These are phyloP conservation scores for Agrotis ipsilon DNA, from an alignment of 2,888 invertebrate genomes.

Conservation along the genomic window DNA sequence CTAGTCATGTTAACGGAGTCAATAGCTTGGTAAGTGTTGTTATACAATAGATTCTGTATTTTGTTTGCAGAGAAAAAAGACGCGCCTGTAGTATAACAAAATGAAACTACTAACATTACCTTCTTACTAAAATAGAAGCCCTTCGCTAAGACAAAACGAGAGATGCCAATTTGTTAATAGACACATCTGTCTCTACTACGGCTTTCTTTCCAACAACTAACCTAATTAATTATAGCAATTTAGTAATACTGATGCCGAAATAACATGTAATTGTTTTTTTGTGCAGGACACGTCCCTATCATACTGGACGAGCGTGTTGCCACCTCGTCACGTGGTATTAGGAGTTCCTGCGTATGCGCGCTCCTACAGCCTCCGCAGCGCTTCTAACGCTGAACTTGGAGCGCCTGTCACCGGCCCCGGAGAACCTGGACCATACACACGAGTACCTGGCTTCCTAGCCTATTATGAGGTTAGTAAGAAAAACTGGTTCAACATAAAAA, in stretches of 20 bases:
- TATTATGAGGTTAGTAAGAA: constrained; percentile 92
- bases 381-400: constrained; percentile 89
- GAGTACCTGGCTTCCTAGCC: constrained; percentile 94
- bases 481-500: background rate
- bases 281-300: constrained; percentile 93
- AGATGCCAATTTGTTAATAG: background rate
- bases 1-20: constrained; percentile 92
- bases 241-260: background rate
- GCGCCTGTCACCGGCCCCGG: constrained; percentile 93
- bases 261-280: background rate
- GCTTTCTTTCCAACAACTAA: constrained; percentile 9
- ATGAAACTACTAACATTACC: background rate
- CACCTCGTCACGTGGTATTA: constrained; percentile 92
- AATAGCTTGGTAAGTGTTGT: constrained; percentile 93
- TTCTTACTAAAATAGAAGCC: background rate
- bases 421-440: constrained; percentile 93
- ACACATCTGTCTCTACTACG: constrained; percentile 1
- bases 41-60: background rate
- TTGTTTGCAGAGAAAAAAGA: background rate
- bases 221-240: constrained; percentile 13
- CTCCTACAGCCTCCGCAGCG: constrained; percentile 92
- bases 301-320: constrained; percentile 94
- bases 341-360: constrained; percentile 95
- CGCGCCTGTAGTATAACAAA: background rate
- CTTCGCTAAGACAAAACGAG: background rate